Percentiles rank a stretch among this genome's conserved stretches.
These are phyloP conservation scores for Tylochromis polylepis DNA, from an alignment of 2,113 vertebrate species.

Conservation along the genomic window DNA sequence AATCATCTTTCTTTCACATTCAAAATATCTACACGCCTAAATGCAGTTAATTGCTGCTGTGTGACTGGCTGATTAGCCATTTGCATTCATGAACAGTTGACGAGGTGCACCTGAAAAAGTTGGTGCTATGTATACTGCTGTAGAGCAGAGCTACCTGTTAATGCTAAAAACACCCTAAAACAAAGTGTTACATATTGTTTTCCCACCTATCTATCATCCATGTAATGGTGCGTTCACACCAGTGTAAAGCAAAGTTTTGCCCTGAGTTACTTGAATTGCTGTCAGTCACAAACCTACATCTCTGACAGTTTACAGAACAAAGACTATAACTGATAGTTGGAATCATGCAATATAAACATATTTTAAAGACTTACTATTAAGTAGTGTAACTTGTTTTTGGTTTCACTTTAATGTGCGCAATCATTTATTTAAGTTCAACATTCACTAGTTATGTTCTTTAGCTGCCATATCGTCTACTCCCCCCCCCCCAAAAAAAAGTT, in stretches of 20 bases:
- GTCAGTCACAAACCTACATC: neutral
- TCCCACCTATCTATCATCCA: neutral
- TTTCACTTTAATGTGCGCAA: neutral
- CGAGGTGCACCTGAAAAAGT: neutral
- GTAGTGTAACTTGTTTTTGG: neutral
- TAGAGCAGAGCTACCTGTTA: neutral
- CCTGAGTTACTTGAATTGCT: rapidly evolving
- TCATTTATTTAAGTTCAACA: neutral
- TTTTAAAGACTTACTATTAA: neutral
- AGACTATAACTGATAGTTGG: neutral
- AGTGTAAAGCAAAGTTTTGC: neutral
- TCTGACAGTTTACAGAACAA: neutral
- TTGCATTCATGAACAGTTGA: neutral
- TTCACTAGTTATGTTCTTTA: neutral
- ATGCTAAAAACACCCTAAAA: neutral
- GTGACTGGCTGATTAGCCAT: neutral
- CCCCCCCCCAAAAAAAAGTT: too few relatives aligned
- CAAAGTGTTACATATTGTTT: neutral
- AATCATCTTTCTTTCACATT: neutral
- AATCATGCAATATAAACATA: neutral
- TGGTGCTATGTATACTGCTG: neutral
- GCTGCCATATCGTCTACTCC: too few relatives aligned
- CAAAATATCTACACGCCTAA: neutral
- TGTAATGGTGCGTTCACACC: neutral
- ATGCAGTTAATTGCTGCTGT: neutral